A percentile compares a stretch with the other conserved stretches of the same genome.
phyloP scores from a whole-genome alignment of 2,888 invertebrate genomes.

The Argyra leucocephala region DNA sequence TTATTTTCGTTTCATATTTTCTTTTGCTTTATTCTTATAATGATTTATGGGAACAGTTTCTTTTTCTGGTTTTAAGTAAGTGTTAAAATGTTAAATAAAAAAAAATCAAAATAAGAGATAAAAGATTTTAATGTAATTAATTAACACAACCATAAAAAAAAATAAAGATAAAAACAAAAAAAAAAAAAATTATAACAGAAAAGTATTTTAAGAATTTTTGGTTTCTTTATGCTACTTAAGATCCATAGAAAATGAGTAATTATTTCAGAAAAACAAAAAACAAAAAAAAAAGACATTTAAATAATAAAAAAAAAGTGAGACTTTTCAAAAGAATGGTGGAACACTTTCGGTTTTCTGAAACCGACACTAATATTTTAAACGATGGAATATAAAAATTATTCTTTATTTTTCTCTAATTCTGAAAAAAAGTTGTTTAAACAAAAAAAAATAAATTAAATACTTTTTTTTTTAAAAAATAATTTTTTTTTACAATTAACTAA shows the following conservation, averaged over 20 bases:
- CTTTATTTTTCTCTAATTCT: neutral
- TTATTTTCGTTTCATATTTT: neutral
- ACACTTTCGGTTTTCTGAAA: no score
- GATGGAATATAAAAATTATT: no score
- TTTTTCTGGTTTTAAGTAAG: neutral
- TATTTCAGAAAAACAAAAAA: neutral
- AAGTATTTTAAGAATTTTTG: neutral
- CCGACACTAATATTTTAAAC: no score
- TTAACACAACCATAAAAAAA: neutral
- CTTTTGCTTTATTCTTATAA: neutral
- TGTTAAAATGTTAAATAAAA: neutral
- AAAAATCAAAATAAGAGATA: no score
- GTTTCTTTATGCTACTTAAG: neutral
- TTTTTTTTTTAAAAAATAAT: no score
- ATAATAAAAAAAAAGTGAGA: no score
- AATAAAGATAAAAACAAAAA: neutral
- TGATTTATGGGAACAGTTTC: neutral
- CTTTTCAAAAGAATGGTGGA: no score
- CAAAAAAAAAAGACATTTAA: neutral
- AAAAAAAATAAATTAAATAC: no score
- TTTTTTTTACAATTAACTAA: neutral
- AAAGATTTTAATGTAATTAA: neutral
- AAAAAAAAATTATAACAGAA: neutral
- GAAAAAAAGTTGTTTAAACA: neutral
- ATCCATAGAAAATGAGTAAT: slow-evolving; percentile 6